A percentile compares a stretch with the other conserved stretches of the same genome.
Conservation (phyloP, 2,797 vertebrate genomes). For the Melanotaenia boesemani region DNA sequence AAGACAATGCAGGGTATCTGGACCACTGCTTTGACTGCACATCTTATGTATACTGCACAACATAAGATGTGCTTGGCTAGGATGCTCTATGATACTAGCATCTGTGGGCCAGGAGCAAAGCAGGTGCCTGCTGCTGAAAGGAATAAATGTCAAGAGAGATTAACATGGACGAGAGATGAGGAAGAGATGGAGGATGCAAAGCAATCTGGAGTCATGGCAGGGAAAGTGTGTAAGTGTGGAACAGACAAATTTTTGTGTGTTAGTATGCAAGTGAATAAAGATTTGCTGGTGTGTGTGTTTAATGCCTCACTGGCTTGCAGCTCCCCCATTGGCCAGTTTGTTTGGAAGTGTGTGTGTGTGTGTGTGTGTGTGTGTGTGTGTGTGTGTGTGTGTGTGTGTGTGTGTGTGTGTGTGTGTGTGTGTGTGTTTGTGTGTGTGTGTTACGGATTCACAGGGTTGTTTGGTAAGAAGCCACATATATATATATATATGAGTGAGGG, state of each 20-base stretch:
- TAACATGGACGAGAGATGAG: conserved; percentile 30
- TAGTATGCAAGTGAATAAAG: conserved; percentile 8
- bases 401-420: too few relatives aligned
- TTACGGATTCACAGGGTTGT: not conserved
- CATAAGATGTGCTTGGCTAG: not conserved
- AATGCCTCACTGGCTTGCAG: conserved; percentile 32
- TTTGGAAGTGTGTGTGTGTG: conserved; percentile 27
- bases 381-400: too few relatives aligned
- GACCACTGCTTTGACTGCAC: too few relatives aligned
- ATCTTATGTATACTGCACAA: conserved; percentile 50
- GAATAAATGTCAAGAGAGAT: conserved; percentile 67
- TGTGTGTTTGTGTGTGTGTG: too few relatives aligned
- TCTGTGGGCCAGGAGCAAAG: conserved; percentile 32
- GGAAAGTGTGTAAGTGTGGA: conserved; percentile 1
- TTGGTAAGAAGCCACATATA: not conserved
- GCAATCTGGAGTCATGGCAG: conserved; percentile 23
- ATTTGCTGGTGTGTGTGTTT: conserved; percentile 34
- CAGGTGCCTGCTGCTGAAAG: conserved; percentile 41
- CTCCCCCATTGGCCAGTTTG: conserved; percentile 49
- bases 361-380: conserved; percentile 21
- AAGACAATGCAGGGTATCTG: not conserved
- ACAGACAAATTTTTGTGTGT: conserved; percentile 18
- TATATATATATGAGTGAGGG: too few relatives aligned
- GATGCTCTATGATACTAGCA: conserved; percentile 24
- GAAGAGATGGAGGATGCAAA: conserved; percentile 12